A percentile compares a stretch with the other conserved stretches of the same genome.
phyloP scores from a whole-genome alignment of 2,888 invertebrate genomes.

The Rhamphomyia laevipes region DNA sequence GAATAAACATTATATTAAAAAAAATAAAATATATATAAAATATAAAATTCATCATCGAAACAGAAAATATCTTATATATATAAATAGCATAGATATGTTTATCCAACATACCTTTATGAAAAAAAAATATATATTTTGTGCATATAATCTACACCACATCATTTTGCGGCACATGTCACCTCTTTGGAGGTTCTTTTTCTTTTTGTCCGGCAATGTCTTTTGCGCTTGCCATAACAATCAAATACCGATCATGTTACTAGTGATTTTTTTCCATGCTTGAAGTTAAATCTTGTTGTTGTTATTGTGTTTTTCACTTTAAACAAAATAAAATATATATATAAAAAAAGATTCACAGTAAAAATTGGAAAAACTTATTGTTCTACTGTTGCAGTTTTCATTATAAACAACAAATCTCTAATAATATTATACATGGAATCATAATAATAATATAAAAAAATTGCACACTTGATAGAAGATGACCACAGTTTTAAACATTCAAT shows the following conservation, averaged over 20 bases:
- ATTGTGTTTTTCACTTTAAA: background rate
- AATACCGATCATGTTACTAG: slow-evolving; percentile 18
- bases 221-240: slow-evolving; percentile 11
- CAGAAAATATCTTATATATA: too few species aligned
- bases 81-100: too few species aligned
- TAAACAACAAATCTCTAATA: background rate
- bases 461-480: slow-evolving; percentile 4
- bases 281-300: background rate
- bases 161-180: slow-evolving; percentile 19
- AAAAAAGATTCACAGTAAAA: too few species aligned
- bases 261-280: background rate
- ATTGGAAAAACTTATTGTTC: background rate
- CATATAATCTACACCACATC: slow-evolving; percentile 13
- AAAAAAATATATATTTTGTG: too few species aligned
- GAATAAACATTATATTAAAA: too few species aligned
- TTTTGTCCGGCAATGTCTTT: slow-evolving; percentile 8
- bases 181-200: slow-evolving; percentile 12
- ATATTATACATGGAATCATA: background rate
- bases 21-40: too few species aligned
- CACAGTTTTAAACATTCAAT: background rate
- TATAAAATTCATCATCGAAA: too few species aligned
- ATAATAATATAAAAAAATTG: slow-evolving; percentile 12
- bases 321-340: background rate
- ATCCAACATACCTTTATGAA: too few species aligned
- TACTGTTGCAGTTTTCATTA: background rate